Evolutionary conservation across 2,113 vertebrate species (phyloP).

Genomic region (Heteronetta atricapilla): DNA sequence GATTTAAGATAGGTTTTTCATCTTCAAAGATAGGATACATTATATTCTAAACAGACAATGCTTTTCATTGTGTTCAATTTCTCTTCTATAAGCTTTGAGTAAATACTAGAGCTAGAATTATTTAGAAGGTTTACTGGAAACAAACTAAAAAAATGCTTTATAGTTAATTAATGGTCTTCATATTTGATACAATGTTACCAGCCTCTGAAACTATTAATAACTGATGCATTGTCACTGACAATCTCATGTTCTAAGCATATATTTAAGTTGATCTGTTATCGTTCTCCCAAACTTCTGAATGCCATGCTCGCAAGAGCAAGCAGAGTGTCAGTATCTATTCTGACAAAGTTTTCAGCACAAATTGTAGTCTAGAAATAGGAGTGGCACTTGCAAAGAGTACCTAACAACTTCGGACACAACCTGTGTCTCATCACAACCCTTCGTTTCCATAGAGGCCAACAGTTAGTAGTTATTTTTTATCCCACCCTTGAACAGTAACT

Average conservation of each 20-base stretch:
- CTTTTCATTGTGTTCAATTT: neutral
- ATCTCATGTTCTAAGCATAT: neutral
- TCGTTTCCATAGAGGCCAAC: neutral
- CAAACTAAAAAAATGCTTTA: neutral
- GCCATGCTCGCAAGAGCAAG: neutral
- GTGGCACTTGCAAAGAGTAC: neutral
- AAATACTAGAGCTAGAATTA: neutral
- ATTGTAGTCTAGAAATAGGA: neutral
- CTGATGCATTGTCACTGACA: neutral
- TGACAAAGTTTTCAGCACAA: neutral
- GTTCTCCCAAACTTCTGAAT: neutral
- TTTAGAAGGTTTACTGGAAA: neutral
- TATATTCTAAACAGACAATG: neutral
- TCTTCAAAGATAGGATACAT: neutral
- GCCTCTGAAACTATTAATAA: constrained; percentile 23
- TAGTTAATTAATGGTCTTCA: neutral
- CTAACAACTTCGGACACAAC: neutral
- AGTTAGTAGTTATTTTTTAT: constrained; percentile 35
- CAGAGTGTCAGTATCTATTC: neutral
- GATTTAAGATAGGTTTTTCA: neutral
- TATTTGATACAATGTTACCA: neutral
- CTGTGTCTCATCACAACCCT: neutral
- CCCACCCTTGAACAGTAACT: constrained; percentile 62
- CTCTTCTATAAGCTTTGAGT: neutral
- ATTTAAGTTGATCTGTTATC: neutral